Conservation (phyloP, 2,888 invertebrate genomes). For the Drosophila birchii region DNA sequence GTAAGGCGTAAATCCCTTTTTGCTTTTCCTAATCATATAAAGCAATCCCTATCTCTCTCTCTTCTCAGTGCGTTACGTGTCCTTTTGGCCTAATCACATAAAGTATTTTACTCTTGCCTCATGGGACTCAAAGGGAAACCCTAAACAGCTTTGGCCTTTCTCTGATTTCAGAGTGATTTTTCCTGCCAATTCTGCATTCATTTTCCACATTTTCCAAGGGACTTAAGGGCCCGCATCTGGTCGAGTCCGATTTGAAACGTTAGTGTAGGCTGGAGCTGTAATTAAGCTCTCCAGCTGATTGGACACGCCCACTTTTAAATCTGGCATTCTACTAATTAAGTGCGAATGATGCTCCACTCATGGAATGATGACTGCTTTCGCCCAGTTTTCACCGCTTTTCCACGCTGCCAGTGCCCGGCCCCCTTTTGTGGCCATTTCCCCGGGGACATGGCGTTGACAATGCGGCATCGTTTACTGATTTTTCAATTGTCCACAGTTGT, state of each 20-base stretch:
- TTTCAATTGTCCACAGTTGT: constrained; percentile 50
- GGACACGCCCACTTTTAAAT: constrained; percentile 51
- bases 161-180: constrained; percentile 13
- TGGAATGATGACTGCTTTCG: constrained; percentile 20
- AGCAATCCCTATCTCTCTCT: background rate
- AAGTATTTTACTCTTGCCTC: constrained; percentile 13
- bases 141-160: constrained; percentile 13
- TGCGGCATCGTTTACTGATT: constrained; percentile 53
- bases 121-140: constrained; percentile 15
- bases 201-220: constrained; percentile 11
- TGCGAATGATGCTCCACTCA: constrained; percentile 41
- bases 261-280: constrained; percentile 34
- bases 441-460: constrained; percentile 37
- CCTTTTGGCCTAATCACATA: constrained; percentile 24
- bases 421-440: constrained; percentile 7
- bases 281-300: constrained; percentile 48
- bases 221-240: constrained; percentile 38
- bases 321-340: constrained; percentile 53
- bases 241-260: constrained; percentile 19
- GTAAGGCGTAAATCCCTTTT: constrained; percentile 1
- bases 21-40: constrained; percentile 4
- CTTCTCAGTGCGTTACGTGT: background rate
- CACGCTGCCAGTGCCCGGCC: background rate
- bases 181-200: constrained; percentile 31
- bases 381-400: constrained; percentile 11